Base-by-base conservation (phyloP, 2,113 vertebrate genomes). In the Capreolus pygargus region DNA sequence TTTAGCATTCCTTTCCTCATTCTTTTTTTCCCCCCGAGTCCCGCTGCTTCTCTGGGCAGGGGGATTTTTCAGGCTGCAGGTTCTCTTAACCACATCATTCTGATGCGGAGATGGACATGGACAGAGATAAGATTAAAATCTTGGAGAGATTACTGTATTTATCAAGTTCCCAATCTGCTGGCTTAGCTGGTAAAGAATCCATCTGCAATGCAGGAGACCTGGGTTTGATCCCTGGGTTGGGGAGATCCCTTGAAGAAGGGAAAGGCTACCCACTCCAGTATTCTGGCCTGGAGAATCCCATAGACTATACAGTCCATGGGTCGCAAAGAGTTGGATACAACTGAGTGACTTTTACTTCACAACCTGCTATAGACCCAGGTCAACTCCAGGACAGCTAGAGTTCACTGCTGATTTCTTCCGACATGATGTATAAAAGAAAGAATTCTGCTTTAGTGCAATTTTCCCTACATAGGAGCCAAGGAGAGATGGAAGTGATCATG, bases 381-480 rank as follows among this genome's bases (percentile, higher is more conserved):
- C 86, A 92, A 85, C 64, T 70, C 60, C 93, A 89, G 55, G 70
- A 57, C 17, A 52, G 54, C 64, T 15, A 27, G 25, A 88, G 78
- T 43, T 94, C 55, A 54, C 79, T 61, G 54, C 13, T 91, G 57
- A 36, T 89, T 91, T 70, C 88, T 93, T 93, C 91, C 89, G 36
- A 60, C 36, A 50, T 33, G 45, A 52, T 60, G 92, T 88, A 36
- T n/a, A 52, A 79, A 57, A 91, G 84, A 89, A 94, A 83, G 88
- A 39, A 5, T 83, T 97, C 82, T 58, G n/a, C 55, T 78, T 94
- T 93, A 95, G 82, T 81, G 90, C 93, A 95, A 64, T 70, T 57
- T 39, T 5, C 55, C 45, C 17, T n/a, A 3, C 6, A 45, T 50
- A 86, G 52, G 96, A 86, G 84, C 45, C 70, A 33, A 5, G 60